Evolutionary conservation across 92 coral and sea anemone species (phyloP).

Genomic region (Metridium senile): DNA sequence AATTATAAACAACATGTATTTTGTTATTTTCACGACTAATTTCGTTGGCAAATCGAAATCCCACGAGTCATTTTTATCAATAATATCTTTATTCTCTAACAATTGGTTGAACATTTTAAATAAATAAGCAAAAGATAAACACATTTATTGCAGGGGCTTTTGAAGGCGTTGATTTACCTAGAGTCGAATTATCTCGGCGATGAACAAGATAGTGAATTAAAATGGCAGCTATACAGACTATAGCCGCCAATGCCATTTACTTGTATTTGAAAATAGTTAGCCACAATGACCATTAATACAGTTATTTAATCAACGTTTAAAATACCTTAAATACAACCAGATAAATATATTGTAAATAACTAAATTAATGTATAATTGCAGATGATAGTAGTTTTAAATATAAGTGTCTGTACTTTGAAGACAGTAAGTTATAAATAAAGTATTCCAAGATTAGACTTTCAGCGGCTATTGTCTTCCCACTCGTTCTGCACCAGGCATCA

Average conservation of each 20-base stretch:
- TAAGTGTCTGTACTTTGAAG: neutral
- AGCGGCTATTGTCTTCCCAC: neutral
- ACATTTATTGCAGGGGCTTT: neutral
- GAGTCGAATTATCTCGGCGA: neutral
- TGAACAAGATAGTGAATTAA: neutral
- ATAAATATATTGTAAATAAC: slow-evolving; percentile 1
- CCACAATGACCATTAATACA: neutral
- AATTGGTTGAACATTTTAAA: neutral
- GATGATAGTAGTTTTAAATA: slow-evolving; percentile 8
- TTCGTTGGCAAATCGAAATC: neutral
- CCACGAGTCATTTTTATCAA: neutral
- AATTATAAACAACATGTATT: neutral
- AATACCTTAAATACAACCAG: neutral
- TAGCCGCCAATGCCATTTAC: slow-evolving; percentile 7
- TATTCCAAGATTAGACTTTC: neutral
- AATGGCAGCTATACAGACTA: neutral
- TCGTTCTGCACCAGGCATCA: neutral
- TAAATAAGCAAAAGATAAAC: neutral
- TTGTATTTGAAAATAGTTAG: too few species aligned
- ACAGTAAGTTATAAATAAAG: neutral
- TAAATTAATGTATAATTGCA: neutral
- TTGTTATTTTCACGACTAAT: neutral
- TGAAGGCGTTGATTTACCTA: slow-evolving; percentile 9
- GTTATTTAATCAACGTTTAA: neutral
- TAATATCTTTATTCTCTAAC: too few species aligned